Base-by-base conservation (phyloP, 2,888 invertebrate species). In the Drosophila borborema region DNA sequence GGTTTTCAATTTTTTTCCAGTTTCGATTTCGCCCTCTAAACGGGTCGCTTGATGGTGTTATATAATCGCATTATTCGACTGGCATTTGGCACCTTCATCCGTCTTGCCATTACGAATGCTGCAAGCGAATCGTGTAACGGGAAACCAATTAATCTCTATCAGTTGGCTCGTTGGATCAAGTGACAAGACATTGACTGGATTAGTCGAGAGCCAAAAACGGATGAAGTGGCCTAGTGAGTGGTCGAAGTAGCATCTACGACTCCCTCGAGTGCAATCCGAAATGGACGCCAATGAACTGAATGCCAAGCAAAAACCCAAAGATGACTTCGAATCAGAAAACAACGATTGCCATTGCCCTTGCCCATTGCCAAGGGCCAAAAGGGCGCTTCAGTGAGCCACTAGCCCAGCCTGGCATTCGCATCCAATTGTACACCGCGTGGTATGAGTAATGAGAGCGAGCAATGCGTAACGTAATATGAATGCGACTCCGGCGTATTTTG, bases 261-360 rank as follows among this genome's bases (percentile, higher is more conserved):
- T 91, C 90, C 90, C 90, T 82, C 61, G 90, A 91, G 90, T 89
- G 84, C 90, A 91, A 91, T 91, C 90, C 82, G 87, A 82, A 87
- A 90, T 90, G 82, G 90, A 90, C 74, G 85, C 89, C 90, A 80
- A 89, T 83, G 81, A 86, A 86, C 83, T 69, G 83, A 88, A 83
- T 86, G 82, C 80, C 49, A 76, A 76, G 82, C 70, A 86, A 81
- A 81, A 82, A 1, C 77, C 60, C 18, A 82, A 80, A 80, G 83
- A 72, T 63, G 65, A 59, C 72, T 79, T 66, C 49, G 38, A 46
- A 71, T 72, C 82, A 67, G 49, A 49, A 59, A 54, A 71, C 68
- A 70, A 72, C 66, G 56, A 41, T 49, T 40, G 48, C 49, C 31
- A 31, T n/a, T 49, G n/a, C 49, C 49, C n/a, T 5, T 12, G 31